Base-by-base conservation (phyloP, 2,113 vertebrate genomes). In the Toxostoma redivivum region DNA sequence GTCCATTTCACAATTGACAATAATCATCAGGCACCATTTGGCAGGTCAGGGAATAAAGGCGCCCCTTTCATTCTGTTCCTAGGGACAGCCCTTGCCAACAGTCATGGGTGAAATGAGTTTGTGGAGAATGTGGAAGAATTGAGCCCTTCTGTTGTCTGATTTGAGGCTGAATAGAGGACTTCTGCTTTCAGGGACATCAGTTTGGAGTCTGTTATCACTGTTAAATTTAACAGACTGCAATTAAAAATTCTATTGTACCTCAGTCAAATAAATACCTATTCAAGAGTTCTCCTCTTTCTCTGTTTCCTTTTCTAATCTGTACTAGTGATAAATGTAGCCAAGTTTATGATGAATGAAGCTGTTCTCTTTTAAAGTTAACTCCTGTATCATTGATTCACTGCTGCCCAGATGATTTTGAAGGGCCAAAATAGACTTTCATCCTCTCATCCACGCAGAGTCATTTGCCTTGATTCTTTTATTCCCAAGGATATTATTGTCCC, bases 221-320 rank as follows among this genome's bases (percentile, higher is more conserved):
- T 88, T 94, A 88, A 74, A 92, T 96, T 88, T 86, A 88, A 92
- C 57, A 83, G 88, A 90, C 90, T 64, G 69, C 30, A 90, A 95
- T 94, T 94, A 88, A 92, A 93, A 88, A 61, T 79, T 83, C 47
- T 79, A 5, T 72, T 92, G n/a, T 76, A 65, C 72, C 37, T 72
- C 38, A 78, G n/a, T 74, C 72, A 90, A 92, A 93, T 61, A 96
- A 83, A 90, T 84, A 84, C 31, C 30, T 74, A 62, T 86, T 88
- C 21, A 3, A 23, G 69, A 60, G 35, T 56, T 48, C 51, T 81
- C 25, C 12, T 86, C 24, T 81, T 89, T 67, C 61, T 87, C 50
- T 38, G 37, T 90, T 94, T 94, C 56, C 37, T 88, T 81, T 70
- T 94, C 71, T 90, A 60, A 67, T 78, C 48, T 61, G 21, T 74